phyloP scores from a whole-genome alignment of 2,797 vertebrate species.

The Oophaga sylvatica region DNA sequence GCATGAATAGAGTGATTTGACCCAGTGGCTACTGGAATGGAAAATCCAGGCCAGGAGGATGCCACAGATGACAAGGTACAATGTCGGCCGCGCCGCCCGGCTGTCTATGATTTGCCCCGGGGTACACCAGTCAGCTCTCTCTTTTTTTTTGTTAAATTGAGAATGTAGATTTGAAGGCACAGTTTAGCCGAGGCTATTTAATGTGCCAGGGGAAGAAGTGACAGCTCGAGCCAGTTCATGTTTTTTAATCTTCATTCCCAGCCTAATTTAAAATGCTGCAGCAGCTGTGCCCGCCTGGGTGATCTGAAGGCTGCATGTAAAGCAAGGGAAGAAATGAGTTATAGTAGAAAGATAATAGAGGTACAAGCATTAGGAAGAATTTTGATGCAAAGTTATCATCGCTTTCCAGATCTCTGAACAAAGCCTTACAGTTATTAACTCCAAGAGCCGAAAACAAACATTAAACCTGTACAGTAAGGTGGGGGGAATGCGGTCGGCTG shows the following conservation, averaged over 20 bases:
- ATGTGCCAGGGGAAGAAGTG: slow-evolving; percentile 50
- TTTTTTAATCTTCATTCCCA: slow-evolving; percentile 60
- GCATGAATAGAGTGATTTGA: not conserved
- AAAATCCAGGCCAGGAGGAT: not conserved
- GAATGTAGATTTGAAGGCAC: slow-evolving; percentile 54
- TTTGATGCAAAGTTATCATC: slow-evolving; percentile 48
- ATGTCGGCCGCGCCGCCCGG: not conserved
- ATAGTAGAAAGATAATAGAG: slow-evolving; percentile 53
- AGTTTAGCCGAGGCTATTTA: slow-evolving; percentile 55
- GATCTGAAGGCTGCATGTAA: slow-evolving; percentile 54
- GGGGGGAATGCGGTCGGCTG: no score
- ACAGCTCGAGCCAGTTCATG: slow-evolving; percentile 59
- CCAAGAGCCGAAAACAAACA: slow-evolving; percentile 28
- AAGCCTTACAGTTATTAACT: slow-evolving; percentile 37
- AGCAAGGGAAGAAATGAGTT: slow-evolving; percentile 45
- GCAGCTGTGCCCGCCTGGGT: slow-evolving; percentile 58
- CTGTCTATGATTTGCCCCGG: slow-evolving; percentile 11
- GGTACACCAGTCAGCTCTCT: slow-evolving; percentile 33
- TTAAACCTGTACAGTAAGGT: slow-evolving; percentile 19
- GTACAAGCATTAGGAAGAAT: slow-evolving; percentile 35
- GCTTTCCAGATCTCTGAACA: slow-evolving; percentile 41
- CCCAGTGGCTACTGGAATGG: not conserved
- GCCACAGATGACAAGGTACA: not conserved
- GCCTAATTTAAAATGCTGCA: slow-evolving; percentile 57
- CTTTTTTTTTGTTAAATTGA: slow-evolving; percentile 48